A percentile compares a stretch with the other conserved stretches of the same genome.
phyloP scores from a whole-genome alignment of 2,113 vertebrate species.

The Seriola aureovittata region DNA sequence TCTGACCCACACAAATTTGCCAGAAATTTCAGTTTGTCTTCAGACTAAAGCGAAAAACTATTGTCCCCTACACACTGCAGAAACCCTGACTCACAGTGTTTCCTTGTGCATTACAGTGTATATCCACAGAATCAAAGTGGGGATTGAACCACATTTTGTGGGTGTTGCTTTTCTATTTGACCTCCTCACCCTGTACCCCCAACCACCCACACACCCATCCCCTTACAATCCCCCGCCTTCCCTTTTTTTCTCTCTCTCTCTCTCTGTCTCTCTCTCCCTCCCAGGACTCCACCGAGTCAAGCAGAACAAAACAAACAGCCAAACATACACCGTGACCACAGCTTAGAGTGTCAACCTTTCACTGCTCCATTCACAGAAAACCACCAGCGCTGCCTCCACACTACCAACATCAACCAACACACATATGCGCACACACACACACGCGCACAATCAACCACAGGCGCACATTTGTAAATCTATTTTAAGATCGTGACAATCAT shows the following conservation, averaged over 20 bases:
- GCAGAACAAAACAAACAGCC: constrained; percentile 73
- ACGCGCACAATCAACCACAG: constrained; percentile 14
- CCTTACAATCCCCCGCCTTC: neutral
- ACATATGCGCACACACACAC: neutral
- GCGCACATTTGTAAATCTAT: constrained; percentile 37
- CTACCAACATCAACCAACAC: neutral
- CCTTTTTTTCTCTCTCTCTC: too few species aligned
- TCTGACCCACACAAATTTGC: too few species aligned
- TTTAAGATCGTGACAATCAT: constrained; percentile 39
- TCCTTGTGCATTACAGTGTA: neutral
- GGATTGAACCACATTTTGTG: constrained; percentile 14
- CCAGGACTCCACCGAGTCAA: constrained; percentile 51
- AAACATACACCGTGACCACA: constrained; percentile 50
- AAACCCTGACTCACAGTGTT: neutral
- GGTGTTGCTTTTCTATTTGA: constrained; percentile 54
- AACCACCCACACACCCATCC: neutral
- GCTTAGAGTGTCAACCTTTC: constrained; percentile 37
- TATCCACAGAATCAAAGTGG: constrained; percentile 4
- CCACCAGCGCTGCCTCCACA: constrained; percentile 12
- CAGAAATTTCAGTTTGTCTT: too few species aligned
- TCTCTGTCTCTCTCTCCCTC: too few species aligned
- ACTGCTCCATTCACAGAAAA: constrained; percentile 48
- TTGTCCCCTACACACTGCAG: too few species aligned
- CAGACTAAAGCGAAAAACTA: too few species aligned
- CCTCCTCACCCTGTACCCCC: constrained; percentile 51